Percentiles rank a stretch among this genome's conserved stretches.
Evolutionary conservation across 2,888 invertebrate genomes (phyloP).

Genomic region (Lottia scabra): DNA sequence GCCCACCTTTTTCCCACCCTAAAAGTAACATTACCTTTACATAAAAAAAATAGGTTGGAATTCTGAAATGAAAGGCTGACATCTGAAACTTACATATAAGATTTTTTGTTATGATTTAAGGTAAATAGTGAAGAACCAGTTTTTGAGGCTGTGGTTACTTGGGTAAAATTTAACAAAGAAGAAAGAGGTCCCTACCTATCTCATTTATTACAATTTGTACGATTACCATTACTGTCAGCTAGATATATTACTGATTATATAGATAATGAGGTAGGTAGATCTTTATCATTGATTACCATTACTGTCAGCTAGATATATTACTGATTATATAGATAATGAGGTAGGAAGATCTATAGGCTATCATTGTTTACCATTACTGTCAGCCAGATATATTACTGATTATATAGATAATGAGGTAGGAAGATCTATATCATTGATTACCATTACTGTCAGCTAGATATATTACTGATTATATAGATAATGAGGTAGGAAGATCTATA

Average conservation of each 20-base stretch:
- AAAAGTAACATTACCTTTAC: too few relatives aligned
- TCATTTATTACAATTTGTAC: slow-evolving; percentile 54
- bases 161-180: slow-evolving; percentile 59
- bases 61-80: too few relatives aligned
- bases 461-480: slow-evolving; percentile 66
- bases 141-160: slow-evolving; percentile 63
- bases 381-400: too few relatives aligned
- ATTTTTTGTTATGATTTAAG: slow-evolving; percentile 31
- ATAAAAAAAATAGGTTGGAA: too few relatives aligned
- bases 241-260: slow-evolving; percentile 65
- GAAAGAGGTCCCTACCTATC: slow-evolving; percentile 51
- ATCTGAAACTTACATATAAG: too few relatives aligned
- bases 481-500: slow-evolving; percentile 46
- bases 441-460: slow-evolving; percentile 62
- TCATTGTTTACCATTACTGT: too few relatives aligned
- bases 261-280: slow-evolving; percentile 50
- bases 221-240: slow-evolving; percentile 63
- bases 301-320: too few relatives aligned
- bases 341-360: too few relatives aligned
- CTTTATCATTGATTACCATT: too few relatives aligned
- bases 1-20: too few relatives aligned
- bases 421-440: slow-evolving; percentile 38
- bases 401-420: too few relatives aligned
- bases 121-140: slow-evolving; percentile 65
- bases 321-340: too few relatives aligned